Conservation (phyloP, 1,140 invertebrate species). For the Elysia chlorotica region DNA sequence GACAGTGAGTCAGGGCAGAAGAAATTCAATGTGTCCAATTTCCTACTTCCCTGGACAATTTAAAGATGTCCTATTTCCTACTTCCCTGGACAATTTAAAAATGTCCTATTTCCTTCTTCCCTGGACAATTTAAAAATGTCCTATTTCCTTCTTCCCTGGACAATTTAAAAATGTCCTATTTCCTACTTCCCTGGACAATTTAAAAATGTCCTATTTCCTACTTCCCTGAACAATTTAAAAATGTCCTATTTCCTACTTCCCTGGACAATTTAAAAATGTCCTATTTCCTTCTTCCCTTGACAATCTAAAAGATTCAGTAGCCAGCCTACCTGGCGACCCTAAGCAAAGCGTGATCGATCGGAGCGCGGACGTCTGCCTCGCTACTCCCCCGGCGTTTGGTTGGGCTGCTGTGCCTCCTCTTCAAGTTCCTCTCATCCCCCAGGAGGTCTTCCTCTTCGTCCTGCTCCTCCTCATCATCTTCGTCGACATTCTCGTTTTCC, state of each 20-base stretch:
- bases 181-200: neutral
- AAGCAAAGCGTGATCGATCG: neutral
- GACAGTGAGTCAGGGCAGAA: neutral
- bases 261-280: neutral
- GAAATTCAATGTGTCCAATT: neutral
- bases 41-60: too few species aligned
- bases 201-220: neutral
- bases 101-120: too few species aligned
- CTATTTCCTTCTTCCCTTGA: neutral
- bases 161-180: too few species aligned
- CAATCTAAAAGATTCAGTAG: neutral
- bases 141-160: too few species aligned
- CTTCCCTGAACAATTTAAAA: neutral
- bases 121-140: too few species aligned
- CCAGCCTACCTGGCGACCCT: neutral
- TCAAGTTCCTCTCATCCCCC: slow-evolving; percentile 5
- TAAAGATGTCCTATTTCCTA: too few species aligned
- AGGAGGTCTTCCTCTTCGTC: neutral
- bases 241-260: neutral
- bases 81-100: too few species aligned
- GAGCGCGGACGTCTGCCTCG: neutral
- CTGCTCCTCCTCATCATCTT: neutral
- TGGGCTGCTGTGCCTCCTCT: neutral
- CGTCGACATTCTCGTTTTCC: too few species aligned
- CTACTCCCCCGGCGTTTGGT: neutral